Evolutionary conservation across 2,113 vertebrate species (phyloP).

Genomic region (Proterorhinus semilunaris): DNA sequence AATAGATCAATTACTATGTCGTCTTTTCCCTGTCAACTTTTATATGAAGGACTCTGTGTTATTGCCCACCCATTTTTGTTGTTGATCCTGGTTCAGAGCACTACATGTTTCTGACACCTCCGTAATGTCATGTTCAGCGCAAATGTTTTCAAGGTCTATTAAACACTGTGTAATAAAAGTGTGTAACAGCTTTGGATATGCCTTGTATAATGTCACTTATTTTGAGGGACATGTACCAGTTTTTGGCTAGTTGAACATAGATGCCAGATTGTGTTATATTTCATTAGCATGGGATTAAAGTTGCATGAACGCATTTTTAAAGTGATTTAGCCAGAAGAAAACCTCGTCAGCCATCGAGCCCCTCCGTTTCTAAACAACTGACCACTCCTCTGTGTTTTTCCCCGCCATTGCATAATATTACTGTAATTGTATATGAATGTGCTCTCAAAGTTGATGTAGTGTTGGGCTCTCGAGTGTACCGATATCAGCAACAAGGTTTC

Average conservation of each 20-base stretch:
- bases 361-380: constrained; percentile 9
- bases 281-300: constrained; percentile 83
- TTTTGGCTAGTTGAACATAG: constrained; percentile 77
- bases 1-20: constrained; percentile 79
- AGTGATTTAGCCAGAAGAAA: constrained; percentile 58
- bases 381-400: constrained; percentile 31
- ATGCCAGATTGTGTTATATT: constrained; percentile 76
- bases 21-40: constrained; percentile 62
- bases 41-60: constrained; percentile 49
- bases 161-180: constrained; percentile 49
- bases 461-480: constrained; percentile 72
- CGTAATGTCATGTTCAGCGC: constrained; percentile 72
- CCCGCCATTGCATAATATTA: constrained; percentile 57
- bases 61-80: not conserved
- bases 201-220: constrained; percentile 66
- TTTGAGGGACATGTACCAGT: constrained; percentile 46
- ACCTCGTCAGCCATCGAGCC: constrained; percentile 42
- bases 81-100: constrained; percentile 61
- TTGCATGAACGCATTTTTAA: constrained; percentile 72
- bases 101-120: constrained; percentile 76
- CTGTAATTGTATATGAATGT: constrained; percentile 81
- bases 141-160: constrained; percentile 25
- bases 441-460: constrained; percentile 71
- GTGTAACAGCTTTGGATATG: constrained; percentile 71
- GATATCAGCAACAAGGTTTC: constrained; percentile 76